A percentile compares a stretch with the other conserved stretches of the same genome.
Conservation (phyloP, 2,888 invertebrate genomes). For the Eristalis intricaria region DNA sequence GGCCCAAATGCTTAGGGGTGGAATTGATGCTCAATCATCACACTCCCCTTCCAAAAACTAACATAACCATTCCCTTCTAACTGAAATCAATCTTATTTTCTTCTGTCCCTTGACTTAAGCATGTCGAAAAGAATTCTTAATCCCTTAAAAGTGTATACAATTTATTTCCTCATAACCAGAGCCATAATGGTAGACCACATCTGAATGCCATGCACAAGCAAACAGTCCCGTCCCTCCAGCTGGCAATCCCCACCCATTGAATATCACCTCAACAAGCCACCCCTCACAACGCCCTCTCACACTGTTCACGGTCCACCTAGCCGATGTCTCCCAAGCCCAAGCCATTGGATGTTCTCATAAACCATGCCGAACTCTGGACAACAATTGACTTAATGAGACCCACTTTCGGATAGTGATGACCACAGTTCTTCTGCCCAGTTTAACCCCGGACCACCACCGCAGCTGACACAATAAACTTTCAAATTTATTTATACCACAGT, state of each 20-base stretch:
- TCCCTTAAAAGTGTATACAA: background rate
- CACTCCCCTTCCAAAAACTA: too few species aligned
- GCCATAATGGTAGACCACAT: constrained; percentile 14
- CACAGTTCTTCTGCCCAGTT: constrained; percentile 36
- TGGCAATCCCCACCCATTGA: background rate
- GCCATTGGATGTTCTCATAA: constrained; percentile 29
- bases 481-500: constrained; percentile 56
- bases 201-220: constrained; percentile 5
- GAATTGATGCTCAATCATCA: too few species aligned
- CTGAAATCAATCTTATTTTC: background rate
- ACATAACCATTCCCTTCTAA: background rate
- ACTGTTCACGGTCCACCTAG: background rate
- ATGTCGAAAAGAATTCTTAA: background rate
- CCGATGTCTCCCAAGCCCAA: background rate
- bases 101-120: background rate
- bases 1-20: too few species aligned
- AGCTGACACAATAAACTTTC: constrained; percentile 56
- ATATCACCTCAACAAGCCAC: constrained; percentile 23
- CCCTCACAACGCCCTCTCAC: background rate
- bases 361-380: constrained; percentile 31
- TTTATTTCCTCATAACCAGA: constrained; percentile 21
- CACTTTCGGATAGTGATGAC: constrained; percentile 47
- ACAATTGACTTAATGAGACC: constrained; percentile 56
- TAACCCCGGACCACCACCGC: constrained; percentile 45
- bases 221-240: background rate